Evolutionary conservation across 2,113 vertebrate species (phyloP).

Genomic region (Tringa solitaria): DNA sequence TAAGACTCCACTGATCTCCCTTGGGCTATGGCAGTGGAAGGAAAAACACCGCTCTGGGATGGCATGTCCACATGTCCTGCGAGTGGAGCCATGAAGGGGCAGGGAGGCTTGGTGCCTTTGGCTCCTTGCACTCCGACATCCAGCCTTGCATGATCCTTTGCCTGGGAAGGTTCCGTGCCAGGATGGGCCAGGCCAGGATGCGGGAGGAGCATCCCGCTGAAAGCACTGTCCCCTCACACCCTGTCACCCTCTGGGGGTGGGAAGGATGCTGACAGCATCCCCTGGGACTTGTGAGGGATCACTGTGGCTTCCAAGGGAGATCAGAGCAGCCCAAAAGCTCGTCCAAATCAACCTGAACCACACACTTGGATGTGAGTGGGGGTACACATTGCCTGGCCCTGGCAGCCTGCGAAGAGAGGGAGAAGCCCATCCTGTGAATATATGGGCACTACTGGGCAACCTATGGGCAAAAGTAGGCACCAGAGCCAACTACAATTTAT

Average conservation of each 20-base stretch:
- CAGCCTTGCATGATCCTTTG: neutral
- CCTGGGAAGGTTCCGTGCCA: neutral
- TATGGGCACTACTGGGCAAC: neutral
- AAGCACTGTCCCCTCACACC: rapidly evolving
- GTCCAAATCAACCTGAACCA: neutral
- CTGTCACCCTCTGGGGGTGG: neutral
- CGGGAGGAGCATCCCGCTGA: rapidly evolving
- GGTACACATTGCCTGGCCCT: neutral
- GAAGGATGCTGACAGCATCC: neutral
- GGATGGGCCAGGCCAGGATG: neutral
- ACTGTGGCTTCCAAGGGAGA: neutral
- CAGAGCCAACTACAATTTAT: neutral
- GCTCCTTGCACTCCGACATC: rapidly evolving
- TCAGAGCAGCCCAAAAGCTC: neutral
- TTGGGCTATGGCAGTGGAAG: neutral
- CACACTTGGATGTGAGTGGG: neutral
- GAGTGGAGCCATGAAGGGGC: rapidly evolving
- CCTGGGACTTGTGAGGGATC: neutral
- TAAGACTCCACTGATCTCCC: neutral
- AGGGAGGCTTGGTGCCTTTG: neutral
- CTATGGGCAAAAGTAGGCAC: neutral
- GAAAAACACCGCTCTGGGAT: neutral
- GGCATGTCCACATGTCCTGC: rapidly evolving
- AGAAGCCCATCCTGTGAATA: neutral
- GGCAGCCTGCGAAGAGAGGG: neutral